Conservation (phyloP, 2,888 invertebrate species). For the Aspidapion aeneum region DNA sequence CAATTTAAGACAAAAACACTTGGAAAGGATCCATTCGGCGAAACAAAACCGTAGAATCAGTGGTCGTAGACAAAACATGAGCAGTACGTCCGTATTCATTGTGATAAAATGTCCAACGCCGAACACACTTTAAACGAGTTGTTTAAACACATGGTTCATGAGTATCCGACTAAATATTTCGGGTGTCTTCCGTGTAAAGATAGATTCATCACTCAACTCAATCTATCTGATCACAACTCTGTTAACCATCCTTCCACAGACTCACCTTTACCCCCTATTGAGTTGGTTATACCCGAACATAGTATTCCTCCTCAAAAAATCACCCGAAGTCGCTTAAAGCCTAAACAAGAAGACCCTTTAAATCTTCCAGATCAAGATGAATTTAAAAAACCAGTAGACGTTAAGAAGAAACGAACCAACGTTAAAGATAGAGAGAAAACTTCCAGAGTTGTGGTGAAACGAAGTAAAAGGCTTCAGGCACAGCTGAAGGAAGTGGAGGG, state of each 20-base stretch:
- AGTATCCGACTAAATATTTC: slow-evolving; percentile 71
- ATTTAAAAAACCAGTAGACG: slow-evolving; percentile 45
- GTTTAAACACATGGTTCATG: slow-evolving; percentile 62
- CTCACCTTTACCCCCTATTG: background rate
- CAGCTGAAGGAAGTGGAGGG: slow-evolving; percentile 34
- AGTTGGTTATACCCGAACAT: background rate
- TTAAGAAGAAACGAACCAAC: slow-evolving; percentile 28
- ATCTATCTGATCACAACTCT: slow-evolving; percentile 61
- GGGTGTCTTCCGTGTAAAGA: slow-evolving; percentile 69
- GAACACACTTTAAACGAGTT: slow-evolving; percentile 50
- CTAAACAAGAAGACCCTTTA: slow-evolving; percentile 39
- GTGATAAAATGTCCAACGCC: slow-evolving; percentile 40
- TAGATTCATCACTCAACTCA: slow-evolving; percentile 60
- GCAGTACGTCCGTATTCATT: slow-evolving; percentile 43
- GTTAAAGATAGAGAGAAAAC: slow-evolving; percentile 45
- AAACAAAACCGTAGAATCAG: slow-evolving; percentile 45
- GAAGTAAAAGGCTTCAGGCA: slow-evolving; percentile 40
- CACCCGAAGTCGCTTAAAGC: slow-evolving; percentile 42
- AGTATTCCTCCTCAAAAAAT: slow-evolving; percentile 35
- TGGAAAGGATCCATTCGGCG: slow-evolving; percentile 46
- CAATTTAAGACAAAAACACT: slow-evolving; percentile 47
- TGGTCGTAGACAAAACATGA: slow-evolving; percentile 41
- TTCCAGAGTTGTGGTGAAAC: slow-evolving; percentile 42
- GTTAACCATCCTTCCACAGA: slow-evolving; percentile 45
- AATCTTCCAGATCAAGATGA: slow-evolving; percentile 4